Evolutionary conservation across 1,140 invertebrate genomes (phyloP), one percentile per base, ranked within the genome.

Genomic region (Rhagoletis pomonella): DNA sequence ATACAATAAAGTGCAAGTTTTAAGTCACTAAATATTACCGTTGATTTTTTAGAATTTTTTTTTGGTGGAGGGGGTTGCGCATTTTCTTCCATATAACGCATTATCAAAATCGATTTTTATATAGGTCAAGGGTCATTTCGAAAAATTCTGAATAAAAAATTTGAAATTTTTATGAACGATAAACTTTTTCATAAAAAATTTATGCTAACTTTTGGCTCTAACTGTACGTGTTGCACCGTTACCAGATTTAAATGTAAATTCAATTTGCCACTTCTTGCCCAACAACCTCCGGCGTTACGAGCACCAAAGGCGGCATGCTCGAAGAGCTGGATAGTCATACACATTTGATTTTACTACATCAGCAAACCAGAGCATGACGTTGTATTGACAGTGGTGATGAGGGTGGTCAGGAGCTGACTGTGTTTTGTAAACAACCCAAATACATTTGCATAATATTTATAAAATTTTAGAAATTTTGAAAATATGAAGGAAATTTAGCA

Each of bases 401-500:
- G 19, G 64, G 64, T 39, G 29, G 29, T 29, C 29, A 42, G 29
- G 39, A 39, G 7, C 3, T 67, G 9, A 50, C n/a, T n/a, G n/a
- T n/a, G n/a, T n/a, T n/a, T n/a, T 73, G 47, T 73, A 47, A 73
- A 73, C 67, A 73, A 4, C 42, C 67, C 39, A 42, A 67, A 29
- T 67, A 67, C 1, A 73, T 44, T 4, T 73, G 42, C 12, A 73
- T n/a, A 73, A 50, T 69, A 44, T 73, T 47, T 47, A n/a, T 73
- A 29, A 44, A 73, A 14, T 73, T 73, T 14, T 9, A 29, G 3
- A 47, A 44, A 73, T 47, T 73, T 73, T n/a, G 67, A 42, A 73
- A 47, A 73, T 47, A n/a, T 6, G 19, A 39, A 44, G 6, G 7
- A 73, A 73, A 50, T 47, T 47, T 12, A 42, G 14, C 67, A 73